Evolutionary conservation across 2,113 vertebrate genomes (phyloP), one percentile per base, ranked within the genome.

Genomic region (Neolamprologus variostigma): DNA sequence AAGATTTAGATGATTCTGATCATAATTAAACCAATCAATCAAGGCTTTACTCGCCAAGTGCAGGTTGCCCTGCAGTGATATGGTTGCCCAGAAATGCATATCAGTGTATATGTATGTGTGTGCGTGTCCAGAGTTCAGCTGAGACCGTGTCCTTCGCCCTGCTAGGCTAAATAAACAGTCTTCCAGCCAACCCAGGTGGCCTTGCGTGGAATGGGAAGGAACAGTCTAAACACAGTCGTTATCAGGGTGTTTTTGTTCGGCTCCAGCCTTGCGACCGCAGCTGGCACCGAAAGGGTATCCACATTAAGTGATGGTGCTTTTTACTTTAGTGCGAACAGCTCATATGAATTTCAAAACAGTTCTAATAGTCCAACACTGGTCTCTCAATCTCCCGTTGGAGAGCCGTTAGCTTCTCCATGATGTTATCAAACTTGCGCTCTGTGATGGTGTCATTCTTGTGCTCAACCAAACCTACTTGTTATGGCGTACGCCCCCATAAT

Each of bases 21-120:
- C 51, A 21, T 21, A 21, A 53, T 53, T 21, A 51, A 51, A 51
- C 47, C 17, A 51, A 51, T 51, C 1, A 51, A 51, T 51, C 17
- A 51, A 51, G 47, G 47, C 47, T 51, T 19, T 51, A 51, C 0
- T 51, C 8, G 8, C 3, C 47, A 51, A 0, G 2, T 9, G 2
- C 47, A 51, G 47, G 47, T 51, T 51, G 1, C 3, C 47, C 47
- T 50, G 17, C 17, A 50, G 47, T 19, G 47, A 19, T 0, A 42
- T 42, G 40, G 2, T 42, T 42, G 42, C 42, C 42, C 2, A 45
- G 42, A 14, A 45, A 14, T 16, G 10, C 1, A 2, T 54, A 54
- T 23, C n/a, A 21, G 51, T 21, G 9, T 11, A 3, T 53, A 0
- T 21, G 50, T 53, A 1, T 17, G 45, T 17, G 7, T 17, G 45